phyloP scores from a whole-genome alignment of 2,888 invertebrate species.

The Tortrix viridana region DNA sequence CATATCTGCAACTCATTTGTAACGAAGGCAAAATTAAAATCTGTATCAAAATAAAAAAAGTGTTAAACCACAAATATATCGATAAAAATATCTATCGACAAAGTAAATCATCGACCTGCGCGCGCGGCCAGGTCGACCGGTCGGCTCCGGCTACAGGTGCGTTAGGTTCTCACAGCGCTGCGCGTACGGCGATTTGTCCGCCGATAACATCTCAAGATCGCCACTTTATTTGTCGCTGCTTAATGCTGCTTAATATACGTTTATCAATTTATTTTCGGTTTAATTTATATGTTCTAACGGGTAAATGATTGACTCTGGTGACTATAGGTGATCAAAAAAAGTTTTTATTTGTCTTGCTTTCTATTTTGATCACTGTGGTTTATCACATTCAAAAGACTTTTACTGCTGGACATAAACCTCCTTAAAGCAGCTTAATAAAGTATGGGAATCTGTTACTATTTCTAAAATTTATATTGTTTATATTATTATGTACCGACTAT shows the following conservation, averaged over 20 bases:
- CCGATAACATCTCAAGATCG: slow-evolving; percentile 63
- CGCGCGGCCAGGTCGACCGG: slow-evolving; percentile 57
- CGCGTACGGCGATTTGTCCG: slow-evolving; percentile 70
- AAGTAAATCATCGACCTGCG: slow-evolving; percentile 36
- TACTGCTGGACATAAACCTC: too few species aligned
- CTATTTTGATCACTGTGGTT: too few species aligned
- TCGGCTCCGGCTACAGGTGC: slow-evolving; percentile 67
- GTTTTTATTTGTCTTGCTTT: too few species aligned
- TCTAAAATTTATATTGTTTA: too few species aligned
- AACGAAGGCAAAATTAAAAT: too few species aligned
- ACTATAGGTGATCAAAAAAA: not conserved
- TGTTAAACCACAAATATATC: slow-evolving; percentile 34
- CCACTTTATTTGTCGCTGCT: slow-evolving; percentile 58
- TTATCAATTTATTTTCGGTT: slow-evolving; percentile 14
- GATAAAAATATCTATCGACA: slow-evolving; percentile 45
- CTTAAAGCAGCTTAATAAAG: too few species aligned
- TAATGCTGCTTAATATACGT: slow-evolving; percentile 12
- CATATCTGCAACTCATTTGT: too few species aligned
- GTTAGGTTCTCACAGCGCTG: slow-evolving; percentile 73
- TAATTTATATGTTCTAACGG: slow-evolving; percentile 8
- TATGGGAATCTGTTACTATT: too few species aligned
- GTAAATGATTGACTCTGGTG: not conserved
- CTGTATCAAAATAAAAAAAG: slow-evolving; percentile 6
- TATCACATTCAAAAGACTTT: too few species aligned
- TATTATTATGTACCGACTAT: too few species aligned